Percentiles rank a stretch among this genome's conserved stretches.
Conservation (phyloP, 2,113 vertebrate genomes). For the Gorsachius goisagi region DNA sequence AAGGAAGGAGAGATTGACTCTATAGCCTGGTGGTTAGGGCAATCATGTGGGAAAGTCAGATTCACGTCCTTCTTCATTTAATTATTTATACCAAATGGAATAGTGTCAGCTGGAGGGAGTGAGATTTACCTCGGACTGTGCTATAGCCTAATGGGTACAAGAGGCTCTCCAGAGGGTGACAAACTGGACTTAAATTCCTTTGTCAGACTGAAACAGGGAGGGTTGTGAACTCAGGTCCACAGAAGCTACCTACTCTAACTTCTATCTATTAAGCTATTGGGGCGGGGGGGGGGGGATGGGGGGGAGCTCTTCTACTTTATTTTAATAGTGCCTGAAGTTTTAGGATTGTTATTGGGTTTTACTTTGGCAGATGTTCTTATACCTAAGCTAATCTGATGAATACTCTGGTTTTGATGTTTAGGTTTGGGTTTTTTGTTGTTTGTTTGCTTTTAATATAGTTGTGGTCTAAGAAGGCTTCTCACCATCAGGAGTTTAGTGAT, state of each 20-base stretch:
- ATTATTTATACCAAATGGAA: slow-evolving; percentile 65
- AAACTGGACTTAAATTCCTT: not conserved
- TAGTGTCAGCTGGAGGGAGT: slow-evolving; percentile 30
- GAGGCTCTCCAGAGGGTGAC: not conserved
- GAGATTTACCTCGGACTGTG: not conserved
- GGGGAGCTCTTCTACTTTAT: not conserved
- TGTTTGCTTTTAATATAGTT: not conserved
- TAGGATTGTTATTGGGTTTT: not conserved
- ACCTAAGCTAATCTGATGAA: not conserved
- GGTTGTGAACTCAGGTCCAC: not conserved
- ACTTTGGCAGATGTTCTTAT: not conserved
- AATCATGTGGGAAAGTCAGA: slow-evolving; percentile 44
- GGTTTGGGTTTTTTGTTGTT: not conserved
- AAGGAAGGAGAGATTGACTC: slow-evolving; percentile 20
- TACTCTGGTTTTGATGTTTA: not conserved
- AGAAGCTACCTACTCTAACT: not conserved
- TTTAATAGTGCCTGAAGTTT: not conserved
- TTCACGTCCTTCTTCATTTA: slow-evolving; percentile 22
- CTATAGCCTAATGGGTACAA: slow-evolving; percentile 2
- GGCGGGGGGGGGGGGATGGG: no score
- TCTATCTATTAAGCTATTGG: not conserved
- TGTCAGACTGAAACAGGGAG: not conserved
- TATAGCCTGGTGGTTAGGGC: slow-evolving; percentile 41
- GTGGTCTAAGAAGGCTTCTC: not conserved
- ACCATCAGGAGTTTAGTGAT: not conserved